phyloP scores from a whole-genome alignment of 2,113 vertebrate genomes.

The Trematocara unimaculatum region DNA sequence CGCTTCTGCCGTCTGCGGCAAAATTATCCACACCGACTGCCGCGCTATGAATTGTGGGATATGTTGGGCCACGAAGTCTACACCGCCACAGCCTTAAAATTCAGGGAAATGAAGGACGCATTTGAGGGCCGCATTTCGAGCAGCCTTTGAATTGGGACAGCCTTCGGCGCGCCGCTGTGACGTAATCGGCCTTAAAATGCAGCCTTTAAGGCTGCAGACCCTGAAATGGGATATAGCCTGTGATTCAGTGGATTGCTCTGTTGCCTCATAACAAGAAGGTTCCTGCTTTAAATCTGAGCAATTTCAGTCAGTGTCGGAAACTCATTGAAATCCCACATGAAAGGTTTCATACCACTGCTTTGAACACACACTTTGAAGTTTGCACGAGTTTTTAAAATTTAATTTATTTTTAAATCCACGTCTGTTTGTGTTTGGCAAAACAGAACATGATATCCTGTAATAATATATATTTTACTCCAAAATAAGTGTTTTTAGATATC shows the following conservation, averaged over 20 bases:
- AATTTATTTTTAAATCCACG: neutral
- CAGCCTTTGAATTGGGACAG: too few species aligned
- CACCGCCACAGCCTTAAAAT: too few species aligned
- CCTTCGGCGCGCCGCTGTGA: too few species aligned
- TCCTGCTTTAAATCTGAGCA: neutral
- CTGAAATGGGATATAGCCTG: too few species aligned
- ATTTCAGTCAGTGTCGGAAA: neutral
- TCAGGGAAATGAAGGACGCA: too few species aligned
- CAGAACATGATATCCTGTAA: neutral
- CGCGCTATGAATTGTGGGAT: too few species aligned
- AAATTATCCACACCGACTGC: too few species aligned
- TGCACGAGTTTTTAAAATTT: neutral
- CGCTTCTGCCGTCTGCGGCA: too few species aligned
- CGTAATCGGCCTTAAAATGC: too few species aligned
- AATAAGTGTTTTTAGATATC: neutral
- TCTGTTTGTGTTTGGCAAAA: neutral
- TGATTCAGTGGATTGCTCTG: neutral
- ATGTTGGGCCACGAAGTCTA: too few species aligned
- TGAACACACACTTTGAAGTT: neutral
- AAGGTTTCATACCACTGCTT: neutral
- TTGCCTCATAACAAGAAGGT: neutral
- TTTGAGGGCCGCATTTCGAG: too few species aligned
- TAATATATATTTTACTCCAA: neutral
- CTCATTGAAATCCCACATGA: neutral
- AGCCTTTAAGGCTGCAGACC: too few species aligned